These are phyloP conservation scores for Murina feae DNA, from an alignment of 2,113 vertebrate species.

Conservation along the genomic window DNA sequence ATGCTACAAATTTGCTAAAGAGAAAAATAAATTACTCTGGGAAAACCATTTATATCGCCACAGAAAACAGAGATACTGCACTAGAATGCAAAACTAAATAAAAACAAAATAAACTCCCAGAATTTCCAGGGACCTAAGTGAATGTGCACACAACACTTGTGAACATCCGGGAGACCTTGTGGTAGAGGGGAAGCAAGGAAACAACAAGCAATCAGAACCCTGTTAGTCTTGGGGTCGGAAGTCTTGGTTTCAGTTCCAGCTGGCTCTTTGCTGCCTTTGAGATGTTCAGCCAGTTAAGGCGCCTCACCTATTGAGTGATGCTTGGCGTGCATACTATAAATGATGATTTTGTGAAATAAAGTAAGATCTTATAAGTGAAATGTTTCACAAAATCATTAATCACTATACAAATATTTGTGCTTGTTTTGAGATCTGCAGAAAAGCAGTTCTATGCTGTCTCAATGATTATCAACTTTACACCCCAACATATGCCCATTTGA, in stretches of 20 bases:
- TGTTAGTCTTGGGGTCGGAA: neutral
- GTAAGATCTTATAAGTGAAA: neutral
- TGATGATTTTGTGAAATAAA: neutral
- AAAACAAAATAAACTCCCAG: neutral
- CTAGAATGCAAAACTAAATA: neutral
- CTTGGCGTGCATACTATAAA: neutral
- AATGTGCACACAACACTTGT: neutral
- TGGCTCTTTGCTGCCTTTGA: neutral
- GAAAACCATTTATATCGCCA: neutral
- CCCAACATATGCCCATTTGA: neutral
- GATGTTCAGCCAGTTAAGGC: neutral
- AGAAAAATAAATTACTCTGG: neutral
- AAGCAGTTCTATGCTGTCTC: neutral
- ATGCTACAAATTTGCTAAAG: conserved; percentile 67
- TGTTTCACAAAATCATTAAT: neutral
- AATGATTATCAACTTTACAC: neutral
- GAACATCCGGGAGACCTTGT: neutral
- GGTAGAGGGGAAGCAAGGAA: neutral
- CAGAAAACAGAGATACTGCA: neutral
- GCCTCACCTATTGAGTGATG: neutral
- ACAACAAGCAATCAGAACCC: neutral
- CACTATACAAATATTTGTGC: neutral
- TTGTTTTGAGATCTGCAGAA: neutral
- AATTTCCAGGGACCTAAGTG: neutral
- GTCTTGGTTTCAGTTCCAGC: neutral